phyloP scores from a whole-genome alignment of 2,888 invertebrate species.

The Drosophila neutralis region DNA sequence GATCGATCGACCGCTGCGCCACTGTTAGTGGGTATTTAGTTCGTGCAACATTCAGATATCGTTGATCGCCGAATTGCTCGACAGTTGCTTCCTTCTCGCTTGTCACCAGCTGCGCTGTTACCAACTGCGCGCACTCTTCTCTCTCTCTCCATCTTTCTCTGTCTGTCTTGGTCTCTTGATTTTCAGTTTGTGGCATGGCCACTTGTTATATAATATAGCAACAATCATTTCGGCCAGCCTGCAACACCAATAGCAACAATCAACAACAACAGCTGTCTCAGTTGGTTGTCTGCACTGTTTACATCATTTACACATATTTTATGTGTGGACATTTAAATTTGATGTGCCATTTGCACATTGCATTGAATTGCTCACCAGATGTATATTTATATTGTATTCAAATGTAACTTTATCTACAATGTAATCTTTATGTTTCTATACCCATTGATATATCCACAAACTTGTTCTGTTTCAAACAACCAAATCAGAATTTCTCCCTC shows the following conservation, averaged over 20 bases:
- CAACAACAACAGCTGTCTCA: slow-evolving; percentile 70
- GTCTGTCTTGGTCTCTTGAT: slow-evolving; percentile 37
- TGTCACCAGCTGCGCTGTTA: slow-evolving; percentile 50
- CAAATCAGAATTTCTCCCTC: background rate
- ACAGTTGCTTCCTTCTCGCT: slow-evolving; percentile 71
- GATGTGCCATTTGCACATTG: slow-evolving; percentile 1
- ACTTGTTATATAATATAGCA: slow-evolving; percentile 77
- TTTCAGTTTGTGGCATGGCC: slow-evolving; percentile 79
- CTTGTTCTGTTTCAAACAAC: background rate
- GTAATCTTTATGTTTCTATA: background rate
- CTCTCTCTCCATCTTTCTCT: slow-evolving; percentile 21
- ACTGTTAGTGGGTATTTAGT: slow-evolving; percentile 74
- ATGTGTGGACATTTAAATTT: slow-evolving; percentile 17
- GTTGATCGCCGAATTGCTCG: slow-evolving; percentile 38
- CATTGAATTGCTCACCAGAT: background rate
- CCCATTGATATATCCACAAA: background rate
- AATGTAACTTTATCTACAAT: background rate
- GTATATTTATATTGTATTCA: background rate
- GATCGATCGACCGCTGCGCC: slow-evolving; percentile 13
- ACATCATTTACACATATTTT: slow-evolving; percentile 67
- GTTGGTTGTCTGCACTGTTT: slow-evolving; percentile 44
- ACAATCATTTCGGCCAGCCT: slow-evolving; percentile 79
- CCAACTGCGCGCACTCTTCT: slow-evolving; percentile 26
- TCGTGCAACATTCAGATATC: slow-evolving; percentile 65
- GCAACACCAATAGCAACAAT: slow-evolving; percentile 59